Evolutionary conservation across 2,113 vertebrate genomes (phyloP).

Genomic region (Clarias macrocephalus): DNA sequence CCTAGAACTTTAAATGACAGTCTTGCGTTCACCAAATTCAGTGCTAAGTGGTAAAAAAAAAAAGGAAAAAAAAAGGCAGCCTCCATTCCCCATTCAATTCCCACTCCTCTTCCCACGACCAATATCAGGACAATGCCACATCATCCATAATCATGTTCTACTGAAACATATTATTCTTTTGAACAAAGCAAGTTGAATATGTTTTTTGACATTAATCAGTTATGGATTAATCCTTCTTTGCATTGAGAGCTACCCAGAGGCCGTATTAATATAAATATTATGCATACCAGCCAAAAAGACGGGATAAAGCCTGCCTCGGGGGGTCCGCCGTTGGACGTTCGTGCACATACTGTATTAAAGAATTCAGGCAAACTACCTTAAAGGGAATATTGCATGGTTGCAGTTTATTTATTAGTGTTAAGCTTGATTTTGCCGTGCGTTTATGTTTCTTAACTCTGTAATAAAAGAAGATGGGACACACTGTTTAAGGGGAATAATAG

Average conservation of each 20-base stretch:
- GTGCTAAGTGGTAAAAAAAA: conserved; percentile 1
- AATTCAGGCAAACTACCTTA: neutral
- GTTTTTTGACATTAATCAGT: neutral
- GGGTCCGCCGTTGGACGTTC: neutral
- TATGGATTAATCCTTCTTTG: neutral
- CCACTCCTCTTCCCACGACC: neutral
- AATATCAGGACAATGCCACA: conserved; percentile 13
- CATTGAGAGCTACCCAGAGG: neutral
- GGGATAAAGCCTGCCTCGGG: neutral
- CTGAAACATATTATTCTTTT: neutral
- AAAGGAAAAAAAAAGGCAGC: neutral
- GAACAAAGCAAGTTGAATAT: neutral
- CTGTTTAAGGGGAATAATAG: neutral
- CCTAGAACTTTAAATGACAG: conserved; percentile 21
- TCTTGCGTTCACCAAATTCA: conserved; percentile 10
- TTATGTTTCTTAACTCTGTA: neutral
- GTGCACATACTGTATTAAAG: neutral
- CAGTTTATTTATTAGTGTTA: conserved; percentile 9
- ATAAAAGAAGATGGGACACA: neutral
- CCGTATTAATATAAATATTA: neutral
- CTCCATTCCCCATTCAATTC: conserved; percentile 1
- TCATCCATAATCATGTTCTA: neutral
- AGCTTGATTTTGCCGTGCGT: neutral
- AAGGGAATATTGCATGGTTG: conserved; percentile 3
- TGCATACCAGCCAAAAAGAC: neutral